Evolutionary conservation across 2,113 vertebrate genomes (phyloP), one percentile per base, ranked within the genome.

Genomic region (Ramphastos sulfuratus): DNA sequence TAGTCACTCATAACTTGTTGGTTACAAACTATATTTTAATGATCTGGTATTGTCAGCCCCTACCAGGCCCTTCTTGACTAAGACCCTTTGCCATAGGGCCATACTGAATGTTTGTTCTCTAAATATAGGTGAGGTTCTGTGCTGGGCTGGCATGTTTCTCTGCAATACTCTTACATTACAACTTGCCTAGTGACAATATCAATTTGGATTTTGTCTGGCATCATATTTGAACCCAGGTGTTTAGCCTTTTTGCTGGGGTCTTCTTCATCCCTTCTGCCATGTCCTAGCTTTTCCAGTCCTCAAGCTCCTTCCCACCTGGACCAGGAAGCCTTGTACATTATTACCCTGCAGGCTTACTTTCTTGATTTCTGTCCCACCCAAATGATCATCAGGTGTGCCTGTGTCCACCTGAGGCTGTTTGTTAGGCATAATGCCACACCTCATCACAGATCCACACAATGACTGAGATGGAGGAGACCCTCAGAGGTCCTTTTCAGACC

Each of bases 331-430:
- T 76, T 55, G 59, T 44, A 46, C 21, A 20, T 61, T 46, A 13
- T 35, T 65, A 85, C 75, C 69, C 65, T 72, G 54, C 58, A 75
- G 85, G 54, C n/a, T 89, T 75, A 24, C 37, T 93, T 91, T 89
- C 85, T 92, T 72, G 48, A 91, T 92, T 91, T 86, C 69, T 91
- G 65, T 75, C 66, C 31, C 42, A 75, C 55, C 27, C 50, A 75
- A 83, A 69, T 31, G 44, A 72, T 65, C 24, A 61, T 6, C 8
- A 80, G 20, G 44, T 63, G 66, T 63, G 39, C 76, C 61, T 85
- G 25, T 66, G 92, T 61, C 37, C 44, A 85, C 52, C 82, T 77
- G 60, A 89, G 69, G 79, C 81, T 90, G 58, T 79, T 54, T 71
- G 20, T 91, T 82, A 87, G 79, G 80, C 76, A 9, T 0, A 2